Percentiles rank a stretch among this genome's conserved stretches.
Evolutionary conservation across 2,797 vertebrate genomes (phyloP).

Genomic region (Peromyscus melanophrys): DNA sequence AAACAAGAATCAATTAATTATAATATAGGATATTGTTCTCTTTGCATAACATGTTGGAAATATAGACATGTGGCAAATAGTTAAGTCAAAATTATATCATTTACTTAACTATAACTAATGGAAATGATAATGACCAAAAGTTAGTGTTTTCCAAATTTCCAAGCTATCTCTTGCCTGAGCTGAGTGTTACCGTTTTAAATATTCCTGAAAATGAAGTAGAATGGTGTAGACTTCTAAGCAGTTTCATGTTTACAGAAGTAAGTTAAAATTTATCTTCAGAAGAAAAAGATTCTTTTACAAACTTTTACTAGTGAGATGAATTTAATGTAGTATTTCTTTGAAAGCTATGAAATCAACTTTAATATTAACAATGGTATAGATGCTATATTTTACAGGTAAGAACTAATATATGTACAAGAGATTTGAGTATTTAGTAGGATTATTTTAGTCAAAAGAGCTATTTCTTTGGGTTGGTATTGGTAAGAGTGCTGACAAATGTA

Average conservation of each 20-base stretch:
- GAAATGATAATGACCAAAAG: not conserved
- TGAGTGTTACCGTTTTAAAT: not conserved
- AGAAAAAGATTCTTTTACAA: not conserved
- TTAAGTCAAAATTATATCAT: not conserved
- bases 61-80: not conserved
- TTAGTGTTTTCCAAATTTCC: not conserved
- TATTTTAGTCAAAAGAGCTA: not conserved
- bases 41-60: not conserved
- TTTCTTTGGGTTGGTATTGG: not conserved
- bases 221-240: not conserved
- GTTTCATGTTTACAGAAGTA: not conserved
- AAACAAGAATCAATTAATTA: not conserved
- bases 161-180: not conserved
- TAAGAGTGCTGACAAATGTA: not conserved
- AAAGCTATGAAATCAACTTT: not conserved
- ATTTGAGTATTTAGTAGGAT: not conserved
- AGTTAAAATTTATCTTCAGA: not conserved
- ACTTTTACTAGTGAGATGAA: not conserved
- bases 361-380: not conserved
- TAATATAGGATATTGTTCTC: not conserved
- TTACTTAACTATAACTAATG: not conserved
- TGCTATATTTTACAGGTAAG: conserved; percentile 12
- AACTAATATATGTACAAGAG: not conserved
- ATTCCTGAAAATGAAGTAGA: not conserved
- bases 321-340: not conserved